Base-by-base conservation (phyloP, 2,797 vertebrate species). In the Poecilia velifera region DNA sequence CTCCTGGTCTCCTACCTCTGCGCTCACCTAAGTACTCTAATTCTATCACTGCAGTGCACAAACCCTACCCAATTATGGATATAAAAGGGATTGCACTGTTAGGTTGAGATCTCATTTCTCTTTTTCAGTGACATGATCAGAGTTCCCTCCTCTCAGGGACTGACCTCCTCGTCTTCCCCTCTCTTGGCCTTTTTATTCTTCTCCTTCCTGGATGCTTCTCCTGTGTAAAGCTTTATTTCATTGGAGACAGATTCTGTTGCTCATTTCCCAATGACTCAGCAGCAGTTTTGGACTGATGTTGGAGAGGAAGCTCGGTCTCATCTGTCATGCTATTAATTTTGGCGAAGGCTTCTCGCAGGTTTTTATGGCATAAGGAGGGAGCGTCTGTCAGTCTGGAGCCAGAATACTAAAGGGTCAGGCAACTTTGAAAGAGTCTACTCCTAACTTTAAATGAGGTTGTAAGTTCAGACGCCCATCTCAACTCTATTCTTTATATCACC, bases 61-160 rank as follows among this genome's bases (percentile, higher is more conserved):
- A 82, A 89, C 82, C 83, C 79, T 59, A 83, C 91, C 83, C 91
- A 92, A 93, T 93, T 93, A 93, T 81, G 14, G 4, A 62, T 72
- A 85, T 91, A 89, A 92, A 71, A 90, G 83, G 89, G 88, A 90
- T 87, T 73, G 76, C 81, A 75, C 76, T 2, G 78, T 13, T 59
- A 76, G 90, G 88, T 93, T 85, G 83, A 85, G 83, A 89, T 87
- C 76, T 92, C 79, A 74, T 85, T 82, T 76, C 76, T 86, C 76
- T 79, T 45, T 6, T 70, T 75, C 75, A 84, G 79, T 57, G n/a
- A 47, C 55, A 12, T 66, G 76, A 36, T 81, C 73, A 77, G 2
- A 87, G 76, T 76, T 49, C 68, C 80, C 57, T 49, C 72, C 76
- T 72, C 77, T 82, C 75, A n/a, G 57, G 76, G 79, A 76, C 62